Evolutionary conservation across 2,797 vertebrate genomes (phyloP).

Genomic region (Orestias chungarensis): DNA sequence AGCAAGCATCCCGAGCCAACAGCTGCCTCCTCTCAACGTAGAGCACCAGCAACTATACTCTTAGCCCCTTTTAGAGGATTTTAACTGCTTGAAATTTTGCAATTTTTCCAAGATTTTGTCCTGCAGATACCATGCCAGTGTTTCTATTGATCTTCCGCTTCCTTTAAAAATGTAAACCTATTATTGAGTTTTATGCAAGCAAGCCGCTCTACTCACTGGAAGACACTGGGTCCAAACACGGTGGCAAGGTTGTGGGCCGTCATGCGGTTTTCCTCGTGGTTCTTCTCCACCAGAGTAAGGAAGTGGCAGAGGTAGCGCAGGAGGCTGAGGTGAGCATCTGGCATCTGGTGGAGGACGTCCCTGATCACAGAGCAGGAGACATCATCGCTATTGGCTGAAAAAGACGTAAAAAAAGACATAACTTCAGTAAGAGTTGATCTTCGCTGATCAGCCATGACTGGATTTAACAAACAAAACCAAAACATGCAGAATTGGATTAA

Average conservation of each 20-base stretch:
- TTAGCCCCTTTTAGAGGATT: no score
- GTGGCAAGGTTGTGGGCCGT: slow-evolving; percentile 89
- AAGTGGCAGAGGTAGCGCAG: slow-evolving; percentile 91
- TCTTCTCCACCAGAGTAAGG: slow-evolving; percentile 85
- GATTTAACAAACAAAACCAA: no score
- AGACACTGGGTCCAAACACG: slow-evolving; percentile 92
- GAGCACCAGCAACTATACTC: no score
- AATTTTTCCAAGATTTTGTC: no score
- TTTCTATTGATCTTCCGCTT: no score
- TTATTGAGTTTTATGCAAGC: background rate
- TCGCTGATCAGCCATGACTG: background rate
- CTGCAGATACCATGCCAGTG: no score
- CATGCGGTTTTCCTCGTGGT: slow-evolving; percentile 89
- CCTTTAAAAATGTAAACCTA: no score
- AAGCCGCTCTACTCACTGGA: slow-evolving; percentile 84
- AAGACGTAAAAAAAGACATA: background rate
- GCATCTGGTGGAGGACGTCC: slow-evolving; percentile 84
- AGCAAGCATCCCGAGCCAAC: no score
- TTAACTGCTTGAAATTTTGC: no score
- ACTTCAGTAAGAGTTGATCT: background rate
- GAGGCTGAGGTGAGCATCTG: slow-evolving; percentile 85
- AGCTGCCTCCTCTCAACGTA: no score
- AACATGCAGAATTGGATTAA: no score
- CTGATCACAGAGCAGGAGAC: slow-evolving; percentile 78
- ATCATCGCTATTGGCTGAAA: slow-evolving; percentile 76